Percentiles rank a stretch among this genome's conserved stretches.
These are phyloP conservation scores for Echeneis naucrates DNA, from an alignment of 2,797 vertebrate genomes.

Conservation along the genomic window DNA sequence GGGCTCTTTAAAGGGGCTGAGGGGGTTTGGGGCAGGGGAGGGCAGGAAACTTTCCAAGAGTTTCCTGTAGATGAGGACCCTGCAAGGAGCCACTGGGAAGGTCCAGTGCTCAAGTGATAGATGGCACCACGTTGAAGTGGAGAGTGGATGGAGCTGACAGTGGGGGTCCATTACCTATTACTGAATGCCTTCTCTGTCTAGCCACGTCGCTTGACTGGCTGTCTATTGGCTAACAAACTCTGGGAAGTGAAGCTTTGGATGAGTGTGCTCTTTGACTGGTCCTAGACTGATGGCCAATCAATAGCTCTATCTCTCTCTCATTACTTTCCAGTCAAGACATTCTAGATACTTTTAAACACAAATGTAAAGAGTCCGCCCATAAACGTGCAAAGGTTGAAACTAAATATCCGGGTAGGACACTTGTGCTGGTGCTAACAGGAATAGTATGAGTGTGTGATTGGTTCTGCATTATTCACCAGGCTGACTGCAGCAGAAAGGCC, in stretches of 20 bases:
- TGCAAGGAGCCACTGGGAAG: constrained; percentile 73
- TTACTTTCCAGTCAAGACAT: constrained; percentile 60
- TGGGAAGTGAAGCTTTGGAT: constrained; percentile 66
- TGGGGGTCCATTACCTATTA: constrained; percentile 75
- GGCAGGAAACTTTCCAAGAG: constrained; percentile 83
- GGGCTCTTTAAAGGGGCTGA: constrained; percentile 77
- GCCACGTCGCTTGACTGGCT: constrained; percentile 57
- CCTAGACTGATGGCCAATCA: constrained; percentile 68
- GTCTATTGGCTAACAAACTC: constrained; percentile 65
- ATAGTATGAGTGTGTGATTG: constrained; percentile 8
- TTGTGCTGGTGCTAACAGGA: neutral
- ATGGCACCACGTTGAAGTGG: constrained; percentile 72
- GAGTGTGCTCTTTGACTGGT: constrained; percentile 52
- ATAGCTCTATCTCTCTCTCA: constrained; percentile 63
- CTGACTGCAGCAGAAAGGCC: constrained; percentile 34
- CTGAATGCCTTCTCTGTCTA: constrained; percentile 67
- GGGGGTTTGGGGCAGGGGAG: constrained; percentile 32
- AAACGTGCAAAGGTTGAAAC: constrained; percentile 8
- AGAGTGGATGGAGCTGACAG: constrained; percentile 56
- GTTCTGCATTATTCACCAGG: constrained; percentile 42
- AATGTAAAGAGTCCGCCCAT: constrained; percentile 27
- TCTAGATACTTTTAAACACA: constrained; percentile 38
- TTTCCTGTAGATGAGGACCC: constrained; percentile 83
- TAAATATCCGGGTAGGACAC: constrained; percentile 3
- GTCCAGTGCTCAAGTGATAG: constrained; percentile 74